phyloP scores from a whole-genome alignment of 2,888 invertebrate genomes.

The Orthosia incerta region DNA sequence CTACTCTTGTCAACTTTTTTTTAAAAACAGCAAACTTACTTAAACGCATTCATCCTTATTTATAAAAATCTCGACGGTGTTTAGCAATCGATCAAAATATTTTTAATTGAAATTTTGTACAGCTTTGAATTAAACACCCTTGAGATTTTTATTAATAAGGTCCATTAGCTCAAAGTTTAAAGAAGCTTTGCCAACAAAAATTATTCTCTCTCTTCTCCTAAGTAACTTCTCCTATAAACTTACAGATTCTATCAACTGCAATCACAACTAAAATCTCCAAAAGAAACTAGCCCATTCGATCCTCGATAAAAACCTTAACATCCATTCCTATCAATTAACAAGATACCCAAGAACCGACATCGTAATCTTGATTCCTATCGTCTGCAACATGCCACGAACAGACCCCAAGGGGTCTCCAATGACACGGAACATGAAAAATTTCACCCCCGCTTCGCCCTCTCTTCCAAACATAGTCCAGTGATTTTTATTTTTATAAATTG shows the following conservation, averaged over 20 bases:
- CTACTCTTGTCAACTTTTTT: neutral
- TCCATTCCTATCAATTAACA: conserved; percentile 43
- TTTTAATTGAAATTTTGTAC: too few species aligned
- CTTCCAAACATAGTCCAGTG: conserved; percentile 57
- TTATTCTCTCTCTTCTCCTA: neutral
- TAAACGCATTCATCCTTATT: too few species aligned
- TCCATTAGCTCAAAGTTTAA: too few species aligned
- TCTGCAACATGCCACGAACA: conserved; percentile 46
- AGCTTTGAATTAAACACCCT: too few species aligned
- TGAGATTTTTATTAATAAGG: too few species aligned
- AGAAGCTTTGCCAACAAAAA: too few species aligned
- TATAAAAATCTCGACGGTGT: too few species aligned
- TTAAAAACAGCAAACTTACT: neutral
- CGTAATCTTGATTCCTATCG: conserved; percentile 45
- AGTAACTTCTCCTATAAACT: neutral
- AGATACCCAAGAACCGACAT: conserved; percentile 39
- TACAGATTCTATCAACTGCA: neutral
- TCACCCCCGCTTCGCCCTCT: conserved; percentile 25
- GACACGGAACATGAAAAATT: conserved; percentile 75
- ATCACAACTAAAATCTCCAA: neutral
- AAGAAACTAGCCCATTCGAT: neutral
- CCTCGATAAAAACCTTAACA: conserved; percentile 9
- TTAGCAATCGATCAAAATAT: too few species aligned
- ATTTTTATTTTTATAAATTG: conserved; percentile 77
- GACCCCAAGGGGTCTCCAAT: conserved; percentile 60